Evolutionary conservation across 2,888 invertebrate species (phyloP), one percentile per base, ranked within the genome.

Genomic region (Hedya salicella): DNA sequence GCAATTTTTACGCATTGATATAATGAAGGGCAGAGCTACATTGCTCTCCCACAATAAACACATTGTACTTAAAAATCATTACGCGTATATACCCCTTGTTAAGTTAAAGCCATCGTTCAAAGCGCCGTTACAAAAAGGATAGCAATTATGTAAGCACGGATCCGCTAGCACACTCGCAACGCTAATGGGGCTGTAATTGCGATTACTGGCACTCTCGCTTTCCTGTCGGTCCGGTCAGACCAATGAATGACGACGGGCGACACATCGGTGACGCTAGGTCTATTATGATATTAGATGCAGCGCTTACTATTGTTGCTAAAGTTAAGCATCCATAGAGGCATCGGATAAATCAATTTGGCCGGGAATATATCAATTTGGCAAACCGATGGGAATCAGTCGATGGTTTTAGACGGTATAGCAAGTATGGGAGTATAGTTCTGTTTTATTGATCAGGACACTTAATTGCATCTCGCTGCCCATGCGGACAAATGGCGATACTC

Each of bases 141-240:
- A 30, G 30, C 49, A 63, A 63, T 56, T 63, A 56, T 60, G 21
- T 49, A 60, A 40, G 36, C 49, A 49, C 60, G 19, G 21, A 56
- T 56, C 56, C 30, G 44, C 57, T 32, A 46, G 32, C 46, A n/a
- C 30, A 19, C 32, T 56, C 30, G 57, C n/a, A 9, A 17, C 54
- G 16, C 44, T 57, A 57, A 57, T 57, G 57, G 57, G 17, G 57
- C 32, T n/a, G 46, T 57, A 57, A 57, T 57, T 57, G 57, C 57
- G 57, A 57, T 57, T 57, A 57, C 57, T n/a, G 16, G 44, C 57
- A 57, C 57, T 57, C 57, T 57, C 57, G 57, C 57, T 57, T 57
- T 57, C 32, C 44, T 57, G 32, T 16, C 57, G 17, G 42, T 57
- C 57, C 57, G 44, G 57, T 57, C 17, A 32, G 44, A 57, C 57